Conservation (phyloP, 2,888 invertebrate genomes). For the Drosophila conformis region DNA sequence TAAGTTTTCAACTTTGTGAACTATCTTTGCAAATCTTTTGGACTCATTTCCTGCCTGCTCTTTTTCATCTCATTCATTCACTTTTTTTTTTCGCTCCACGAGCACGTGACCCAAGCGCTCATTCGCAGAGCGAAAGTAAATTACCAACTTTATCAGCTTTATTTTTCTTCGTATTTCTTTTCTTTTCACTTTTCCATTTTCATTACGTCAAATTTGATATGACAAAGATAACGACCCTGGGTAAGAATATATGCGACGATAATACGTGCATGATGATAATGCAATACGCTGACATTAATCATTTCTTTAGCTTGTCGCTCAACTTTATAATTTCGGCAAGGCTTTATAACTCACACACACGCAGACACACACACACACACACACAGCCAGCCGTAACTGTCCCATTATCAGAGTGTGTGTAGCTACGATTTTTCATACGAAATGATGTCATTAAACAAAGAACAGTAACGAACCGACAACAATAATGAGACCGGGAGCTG, state of each 20-base stretch:
- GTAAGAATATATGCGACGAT: conserved; percentile 38
- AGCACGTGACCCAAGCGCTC: conserved; percentile 45
- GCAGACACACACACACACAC: neutral
- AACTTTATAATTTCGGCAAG: conserved; percentile 74
- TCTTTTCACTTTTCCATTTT: conserved; percentile 52
- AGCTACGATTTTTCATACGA: conserved; percentile 75
- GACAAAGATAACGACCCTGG: conserved; percentile 44
- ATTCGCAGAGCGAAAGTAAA: conserved; percentile 51
- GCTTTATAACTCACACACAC: conserved; percentile 30
- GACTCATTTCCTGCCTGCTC: conserved; percentile 41
- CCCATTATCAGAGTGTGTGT: neutral
- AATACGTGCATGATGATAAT: conserved; percentile 51
- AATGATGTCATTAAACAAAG: conserved; percentile 78
- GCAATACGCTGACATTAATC: conserved; percentile 69
- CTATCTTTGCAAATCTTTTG: conserved; percentile 19
- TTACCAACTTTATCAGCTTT: conserved; percentile 49
- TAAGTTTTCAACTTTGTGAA: conserved; percentile 1
- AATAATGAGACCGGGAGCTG: conserved; percentile 69
- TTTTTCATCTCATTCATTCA: conserved; percentile 6
- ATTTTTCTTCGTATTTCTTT: conserved; percentile 3
- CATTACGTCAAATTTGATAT: conserved; percentile 71
- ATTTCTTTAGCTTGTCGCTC: conserved; percentile 57
- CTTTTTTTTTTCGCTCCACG: conserved; percentile 17
- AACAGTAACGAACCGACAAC: conserved; percentile 66
- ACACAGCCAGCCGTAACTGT: neutral